These are phyloP conservation scores for Dermolepida albohirtum DNA, from an alignment of 2,888 invertebrate genomes.

Conservation along the genomic window DNA sequence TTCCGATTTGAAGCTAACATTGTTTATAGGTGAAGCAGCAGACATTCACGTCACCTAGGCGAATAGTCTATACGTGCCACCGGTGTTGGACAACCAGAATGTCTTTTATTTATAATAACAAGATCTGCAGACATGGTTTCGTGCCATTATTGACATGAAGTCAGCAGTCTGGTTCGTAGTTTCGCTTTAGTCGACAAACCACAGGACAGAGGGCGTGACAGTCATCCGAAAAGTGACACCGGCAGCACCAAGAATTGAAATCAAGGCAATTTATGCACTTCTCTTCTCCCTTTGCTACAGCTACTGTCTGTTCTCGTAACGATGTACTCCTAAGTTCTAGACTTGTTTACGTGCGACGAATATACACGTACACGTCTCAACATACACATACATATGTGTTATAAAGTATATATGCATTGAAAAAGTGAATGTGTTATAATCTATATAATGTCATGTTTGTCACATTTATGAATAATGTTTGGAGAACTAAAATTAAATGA, in stretches of 20 bases:
- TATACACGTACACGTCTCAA: background rate
- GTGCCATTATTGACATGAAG: slow-evolving; percentile 49
- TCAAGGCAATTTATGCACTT: slow-evolving; percentile 48
- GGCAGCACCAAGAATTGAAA: slow-evolving; percentile 49
- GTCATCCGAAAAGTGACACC: slow-evolving; percentile 48
- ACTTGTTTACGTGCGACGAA: slow-evolving; percentile 16
- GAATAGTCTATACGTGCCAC: background rate
- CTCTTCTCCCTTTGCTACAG: background rate
- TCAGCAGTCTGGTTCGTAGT: slow-evolving; percentile 48
- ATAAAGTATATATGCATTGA: no score
- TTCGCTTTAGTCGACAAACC: slow-evolving; percentile 52
- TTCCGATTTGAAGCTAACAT: no score
- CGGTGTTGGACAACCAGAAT: slow-evolving; percentile 6
- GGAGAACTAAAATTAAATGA: no score
- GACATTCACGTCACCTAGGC: background rate
- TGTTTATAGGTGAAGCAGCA: background rate
- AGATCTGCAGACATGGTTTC: slow-evolving; percentile 28
- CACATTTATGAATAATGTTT: no score
- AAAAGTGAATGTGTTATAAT: no score
- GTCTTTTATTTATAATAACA: slow-evolving; percentile 32
- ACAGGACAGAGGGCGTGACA: slow-evolving; percentile 48
- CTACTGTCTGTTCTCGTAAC: slow-evolving; percentile 38
- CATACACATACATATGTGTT: no score
- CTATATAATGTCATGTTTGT: no score
- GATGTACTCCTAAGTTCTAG: slow-evolving; percentile 17